phyloP scores from a whole-genome alignment of 1,140 invertebrate species.

The Solen grandis region DNA sequence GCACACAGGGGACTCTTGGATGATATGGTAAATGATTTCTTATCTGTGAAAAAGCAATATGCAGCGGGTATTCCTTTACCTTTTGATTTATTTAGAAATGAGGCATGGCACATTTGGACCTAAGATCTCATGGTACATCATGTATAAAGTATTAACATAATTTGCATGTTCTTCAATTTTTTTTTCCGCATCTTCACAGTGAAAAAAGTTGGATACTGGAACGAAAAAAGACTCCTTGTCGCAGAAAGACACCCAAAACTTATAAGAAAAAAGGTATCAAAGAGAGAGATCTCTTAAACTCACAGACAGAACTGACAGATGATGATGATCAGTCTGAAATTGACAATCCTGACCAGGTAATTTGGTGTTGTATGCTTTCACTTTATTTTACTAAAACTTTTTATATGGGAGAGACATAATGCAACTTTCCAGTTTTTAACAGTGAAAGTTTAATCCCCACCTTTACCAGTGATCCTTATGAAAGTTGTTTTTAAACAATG shows the following conservation, averaged over 20 bases:
- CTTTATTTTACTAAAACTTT: not conserved
- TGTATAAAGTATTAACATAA: not conserved
- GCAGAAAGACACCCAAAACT: not conserved
- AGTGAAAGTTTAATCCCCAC: not conserved
- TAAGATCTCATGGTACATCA: not conserved
- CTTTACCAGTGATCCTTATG: too few relatives aligned
- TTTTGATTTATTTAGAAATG: not conserved
- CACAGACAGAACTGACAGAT: not conserved
- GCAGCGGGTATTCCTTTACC: not conserved
- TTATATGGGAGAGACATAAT: not conserved
- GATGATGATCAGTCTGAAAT: too few relatives aligned
- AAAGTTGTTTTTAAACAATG: too few relatives aligned
- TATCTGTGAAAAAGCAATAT: not conserved
- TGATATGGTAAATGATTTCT: not conserved
- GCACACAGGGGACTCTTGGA: too few relatives aligned
- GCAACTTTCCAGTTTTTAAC: not conserved
- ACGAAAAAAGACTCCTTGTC: not conserved
- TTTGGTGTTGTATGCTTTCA: not conserved
- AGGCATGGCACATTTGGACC: too few relatives aligned
- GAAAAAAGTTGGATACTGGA: not conserved
- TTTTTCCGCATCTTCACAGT: not conserved
- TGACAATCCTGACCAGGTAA: not conserved
- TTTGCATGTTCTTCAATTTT: not conserved
- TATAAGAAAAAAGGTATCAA: not conserved
- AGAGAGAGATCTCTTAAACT: not conserved